Percentiles rank a stretch among this genome's conserved stretches.
Evolutionary conservation across 2,797 vertebrate species (phyloP).

Genomic region (Pseudomugil gertrudae): DNA sequence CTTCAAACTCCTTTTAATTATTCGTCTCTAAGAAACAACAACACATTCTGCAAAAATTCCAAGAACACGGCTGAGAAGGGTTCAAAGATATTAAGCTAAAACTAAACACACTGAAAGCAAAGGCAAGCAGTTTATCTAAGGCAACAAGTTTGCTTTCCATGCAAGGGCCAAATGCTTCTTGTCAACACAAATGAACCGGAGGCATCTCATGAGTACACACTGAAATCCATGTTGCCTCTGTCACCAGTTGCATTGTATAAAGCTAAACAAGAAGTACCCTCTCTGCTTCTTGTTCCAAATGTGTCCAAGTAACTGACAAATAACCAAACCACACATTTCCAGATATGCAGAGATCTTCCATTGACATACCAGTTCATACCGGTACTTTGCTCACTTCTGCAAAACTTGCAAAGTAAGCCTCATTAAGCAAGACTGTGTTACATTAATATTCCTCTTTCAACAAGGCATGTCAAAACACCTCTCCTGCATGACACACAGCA

Average conservation of each 20-base stretch:
- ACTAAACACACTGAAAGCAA: background rate
- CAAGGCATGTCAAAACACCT: background rate
- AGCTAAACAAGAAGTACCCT: background rate
- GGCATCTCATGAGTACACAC: background rate
- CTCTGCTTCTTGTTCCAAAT: background rate
- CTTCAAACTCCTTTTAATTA: background rate
- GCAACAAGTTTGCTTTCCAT: conserved; percentile 3
- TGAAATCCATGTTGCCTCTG: conserved; percentile 4
- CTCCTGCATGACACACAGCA: background rate
- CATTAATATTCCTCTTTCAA: background rate
- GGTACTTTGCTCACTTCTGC: background rate
- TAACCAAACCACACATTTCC: background rate
- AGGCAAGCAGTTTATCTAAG: conserved; percentile 1
- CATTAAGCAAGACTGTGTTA: background rate
- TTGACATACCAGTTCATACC: background rate
- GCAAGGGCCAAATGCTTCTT: background rate
- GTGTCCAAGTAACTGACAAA: background rate
- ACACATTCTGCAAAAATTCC: background rate
- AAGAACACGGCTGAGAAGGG: background rate
- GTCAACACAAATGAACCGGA: conserved; percentile 2
- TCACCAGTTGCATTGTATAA: background rate
- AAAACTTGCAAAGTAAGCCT: background rate
- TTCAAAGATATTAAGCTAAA: conserved; percentile 4
- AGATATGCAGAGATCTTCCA: conserved; percentile 7
- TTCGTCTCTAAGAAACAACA: background rate